Base-by-base conservation (phyloP, 2,888 invertebrate species). In the Arrhopalites spinosus region DNA sequence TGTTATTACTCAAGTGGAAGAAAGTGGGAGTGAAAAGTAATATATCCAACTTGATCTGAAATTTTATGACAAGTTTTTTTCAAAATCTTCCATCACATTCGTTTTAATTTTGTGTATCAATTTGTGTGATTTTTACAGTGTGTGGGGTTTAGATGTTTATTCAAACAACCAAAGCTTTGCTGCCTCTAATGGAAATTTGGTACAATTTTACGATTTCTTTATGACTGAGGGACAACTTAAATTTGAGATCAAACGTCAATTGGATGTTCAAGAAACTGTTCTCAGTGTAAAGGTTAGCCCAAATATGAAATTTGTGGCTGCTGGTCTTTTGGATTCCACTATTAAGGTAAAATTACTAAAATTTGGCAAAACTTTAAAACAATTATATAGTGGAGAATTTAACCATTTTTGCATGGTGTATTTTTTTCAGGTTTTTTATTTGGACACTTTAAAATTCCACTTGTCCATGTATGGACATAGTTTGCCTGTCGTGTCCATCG, bases 391-490 rank as follows among this genome's bases (percentile, higher is more conserved):
- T n/a, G n/a, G n/a, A n/a, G n/a, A n/a, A n/a, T n/a, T n/a, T 59
- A 30, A 36, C 20, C 11, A 29, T 29, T 45, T 13, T 68, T 69
- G 15, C n/a, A n/a, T n/a, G n/a, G n/a, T n/a, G n/a, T n/a, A n/a
- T n/a, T 53, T 59, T 53, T 47, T 45, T 17, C 68, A 77, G 79
- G 69, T 81, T 11, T 81, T 82, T 53, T 81, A 76, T 61, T 73
- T 79, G 74, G 81, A 83, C 63, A 81, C 82, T 0, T 61, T 81
- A 20, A 83, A 83, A 64, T 83, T 81, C 61, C 82, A 83, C 66
- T 70, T 97, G 25, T 94, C 95, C 0, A 88, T 99, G 0, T 98
- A 98, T 85, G 98, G 98, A 0, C 99, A 99, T 87, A 95, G 95
- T 84, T 87, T 98, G 70, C 98, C 99, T 0, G 95, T 98, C 0